Base-by-base conservation (phyloP, 1,140 invertebrate genomes). In the Sycophila sp. region DNA sequence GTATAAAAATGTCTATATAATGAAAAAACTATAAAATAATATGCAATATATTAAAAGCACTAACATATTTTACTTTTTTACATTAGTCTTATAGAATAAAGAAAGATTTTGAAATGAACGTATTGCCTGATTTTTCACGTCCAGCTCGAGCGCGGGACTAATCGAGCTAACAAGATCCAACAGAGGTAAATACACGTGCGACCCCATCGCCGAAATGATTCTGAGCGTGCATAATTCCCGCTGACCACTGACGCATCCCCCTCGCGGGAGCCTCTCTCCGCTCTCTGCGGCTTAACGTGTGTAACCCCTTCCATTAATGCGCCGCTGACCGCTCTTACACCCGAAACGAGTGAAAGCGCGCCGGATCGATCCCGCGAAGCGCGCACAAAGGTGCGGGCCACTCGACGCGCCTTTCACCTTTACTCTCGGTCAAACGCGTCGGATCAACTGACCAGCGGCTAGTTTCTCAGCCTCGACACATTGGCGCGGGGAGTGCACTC, bases 181-280 rank as follows among this genome's bases (percentile, higher is more conserved):
- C 24, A 24, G 10, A 1, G n/a, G 0, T 28, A 38, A 30, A 17
- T 36, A n/a, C 8, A n/a, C 13, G 32, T 36, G 30, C 32, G 36
- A 53, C 28, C 40, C 53, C 56, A 49, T 69, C 36, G 6, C 17
- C n/a, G 56, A 45, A 38, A 55, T 70, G 28, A 38, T 0, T 11
- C 24, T n/a, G 22, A 10, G 40, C 42, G 53, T 65, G 53, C 19
- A 51, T 71, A 71, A 71, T 65, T 47, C 32, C 10, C 5, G 13
- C 28, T 63, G 68, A 63, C 68, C 68, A 4, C 34, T 38, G 13
- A 28, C 51, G 15, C 42, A n/a, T 51, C 49, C 22, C 26, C 49
- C 8, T 11, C 32, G 55, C 28, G 1, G 32, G n/a, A n/a, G n/a
- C n/a, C n/a, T n/a, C n/a, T n/a, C n/a, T n/a, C n/a, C n/a, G n/a